Base-by-base conservation (phyloP, 2,888 invertebrate genomes). In the Archaeoteleia sp. region DNA sequence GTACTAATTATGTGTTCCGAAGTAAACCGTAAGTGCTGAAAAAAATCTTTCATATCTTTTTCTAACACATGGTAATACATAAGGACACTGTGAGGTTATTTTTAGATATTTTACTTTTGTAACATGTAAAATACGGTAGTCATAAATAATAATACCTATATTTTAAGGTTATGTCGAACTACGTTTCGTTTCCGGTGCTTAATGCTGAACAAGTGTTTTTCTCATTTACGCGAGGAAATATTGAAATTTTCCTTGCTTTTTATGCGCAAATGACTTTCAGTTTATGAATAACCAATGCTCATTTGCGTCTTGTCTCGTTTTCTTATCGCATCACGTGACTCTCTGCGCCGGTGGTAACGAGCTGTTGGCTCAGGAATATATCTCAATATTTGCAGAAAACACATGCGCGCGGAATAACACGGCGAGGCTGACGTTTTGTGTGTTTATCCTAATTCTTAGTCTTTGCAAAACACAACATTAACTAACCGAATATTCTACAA, bases 311-410 rank as follows among this genome's bases (percentile, higher is more conserved):
- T 54, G 54, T 46, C 20, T 25, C 54, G 34, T 46, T 53, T 53
- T 66, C 65, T 66, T 66, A 66, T 66, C 58, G 29, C 35, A 10
- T 46, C 46, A 46, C 39, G 35, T 40, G 46, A 58, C 39, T 23
- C 27, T 8, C 25, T 9, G n/a, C n/a, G n/a, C n/a, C n/a, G 12
- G 3, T n/a, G 10, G 30, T n/a, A 20, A 23, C 30, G 12, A 35
- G 20, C 32, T 40, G 12, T 30, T 25, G 23, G 30, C 34, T 12
- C 35, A 49, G 13, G 1, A 25, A 9, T n/a, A 23, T 8, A 23
- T 34, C 32, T 32, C 10, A 29, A 39, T 57, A 23, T 58, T 40
- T 48, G 17, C 29, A 15, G 34, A 48, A 37, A 39, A 37, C 32
- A 27, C 14, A 23, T 7, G 20, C 6, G 9, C 20, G 39, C 20